phyloP scores from a whole-genome alignment of 2,797 vertebrate species.

The Sebastes itinus region DNA sequence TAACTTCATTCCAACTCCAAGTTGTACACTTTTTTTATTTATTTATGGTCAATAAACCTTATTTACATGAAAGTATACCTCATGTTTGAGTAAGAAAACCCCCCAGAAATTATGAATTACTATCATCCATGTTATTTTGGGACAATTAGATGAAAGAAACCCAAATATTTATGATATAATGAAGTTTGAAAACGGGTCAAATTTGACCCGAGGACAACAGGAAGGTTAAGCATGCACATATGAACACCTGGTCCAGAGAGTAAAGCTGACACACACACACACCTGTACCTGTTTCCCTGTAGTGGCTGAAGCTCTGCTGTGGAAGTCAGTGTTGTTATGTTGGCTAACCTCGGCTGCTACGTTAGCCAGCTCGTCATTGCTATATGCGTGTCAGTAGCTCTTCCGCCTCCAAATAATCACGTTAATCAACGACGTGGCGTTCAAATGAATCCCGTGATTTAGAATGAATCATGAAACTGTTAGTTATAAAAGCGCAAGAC shows the following conservation, averaged over 20 bases:
- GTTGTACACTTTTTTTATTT: too few species aligned
- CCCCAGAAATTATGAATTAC: too few species aligned
- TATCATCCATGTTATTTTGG: rapidly evolving
- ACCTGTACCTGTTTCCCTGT: slow-evolving; percentile 35
- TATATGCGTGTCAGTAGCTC: slow-evolving; percentile 10
- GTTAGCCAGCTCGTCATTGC: slow-evolving; percentile 71
- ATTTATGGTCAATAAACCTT: too few species aligned
- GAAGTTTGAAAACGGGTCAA: too few species aligned
- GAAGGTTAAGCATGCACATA: neutral
- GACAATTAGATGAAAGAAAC: too few species aligned
- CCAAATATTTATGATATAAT: too few species aligned
- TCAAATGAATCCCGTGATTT: neutral
- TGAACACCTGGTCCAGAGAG: too few species aligned
- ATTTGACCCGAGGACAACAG: too few species aligned
- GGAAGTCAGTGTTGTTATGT: slow-evolving; percentile 35
- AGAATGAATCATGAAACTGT: neutral
- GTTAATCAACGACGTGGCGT: neutral
- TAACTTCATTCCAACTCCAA: too few species aligned
- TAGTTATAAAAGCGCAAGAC: neutral
- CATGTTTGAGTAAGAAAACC: too few species aligned
- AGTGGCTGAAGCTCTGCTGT: neutral
- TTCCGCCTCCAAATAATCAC: slow-evolving; percentile 22
- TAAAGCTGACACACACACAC: neutral
- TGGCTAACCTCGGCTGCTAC: slow-evolving; percentile 55
- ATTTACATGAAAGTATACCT: too few species aligned